Percentiles rank a stretch among this genome's conserved stretches.
Evolutionary conservation across 1,140 invertebrate species (phyloP).

Genomic region (Wiebesia pumilae): DNA sequence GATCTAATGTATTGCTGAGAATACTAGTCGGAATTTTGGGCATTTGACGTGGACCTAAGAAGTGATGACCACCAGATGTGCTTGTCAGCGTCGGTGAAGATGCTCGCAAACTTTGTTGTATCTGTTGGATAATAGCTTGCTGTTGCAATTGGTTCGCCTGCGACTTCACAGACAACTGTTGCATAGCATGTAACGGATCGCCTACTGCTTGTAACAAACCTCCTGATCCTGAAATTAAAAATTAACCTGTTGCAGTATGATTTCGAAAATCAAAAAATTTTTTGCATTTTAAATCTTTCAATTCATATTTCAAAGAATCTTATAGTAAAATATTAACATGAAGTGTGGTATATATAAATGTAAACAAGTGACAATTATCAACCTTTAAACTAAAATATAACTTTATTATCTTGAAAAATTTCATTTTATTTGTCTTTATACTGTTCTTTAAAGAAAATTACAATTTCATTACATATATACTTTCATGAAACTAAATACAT

Average conservation of each 20-base stretch:
- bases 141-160: slow-evolving; percentile 73
- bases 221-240: slow-evolving; percentile 60
- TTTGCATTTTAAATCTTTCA: too few relatives aligned
- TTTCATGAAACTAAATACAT: too few relatives aligned
- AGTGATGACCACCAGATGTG: slow-evolving; percentile 65
- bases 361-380: too few relatives aligned
- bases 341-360: too few relatives aligned
- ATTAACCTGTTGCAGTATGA: neutral
- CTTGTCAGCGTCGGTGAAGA: slow-evolving; percentile 65
- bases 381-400: too few relatives aligned
- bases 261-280: too few relatives aligned
- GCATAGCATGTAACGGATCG: slow-evolving; percentile 73
- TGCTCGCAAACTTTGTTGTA: slow-evolving; percentile 72
- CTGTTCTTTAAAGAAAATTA: too few relatives aligned
- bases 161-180: slow-evolving; percentile 72
- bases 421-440: too few relatives aligned
- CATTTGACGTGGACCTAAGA: slow-evolving; percentile 69
- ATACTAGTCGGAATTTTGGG: slow-evolving; percentile 76
- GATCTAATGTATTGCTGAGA: slow-evolving; percentile 70
- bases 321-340: too few relatives aligned
- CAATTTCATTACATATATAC: too few relatives aligned
- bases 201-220: slow-evolving; percentile 70
- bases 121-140: slow-evolving; percentile 73
- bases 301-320: too few relatives aligned
- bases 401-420: too few relatives aligned